phyloP scores from a whole-genome alignment of 2,888 invertebrate genomes.

The Nephrotoma guestfalica region DNA sequence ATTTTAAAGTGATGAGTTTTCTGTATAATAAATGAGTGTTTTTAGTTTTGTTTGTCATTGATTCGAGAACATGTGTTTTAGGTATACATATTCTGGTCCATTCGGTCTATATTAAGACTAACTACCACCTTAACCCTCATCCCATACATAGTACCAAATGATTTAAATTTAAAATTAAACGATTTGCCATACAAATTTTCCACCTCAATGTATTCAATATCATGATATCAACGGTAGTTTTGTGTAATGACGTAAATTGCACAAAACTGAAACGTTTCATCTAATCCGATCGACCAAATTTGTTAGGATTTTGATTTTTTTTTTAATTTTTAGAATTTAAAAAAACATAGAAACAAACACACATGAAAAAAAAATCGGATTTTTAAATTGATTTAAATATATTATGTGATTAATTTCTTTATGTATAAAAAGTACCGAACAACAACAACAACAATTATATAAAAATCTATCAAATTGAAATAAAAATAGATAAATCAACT shows the following conservation, averaged over 20 bases:
- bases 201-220: neutral
- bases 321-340: neutral
- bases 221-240: neutral
- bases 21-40: neutral
- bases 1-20: neutral
- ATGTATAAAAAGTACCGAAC: neutral
- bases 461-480: neutral
- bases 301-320: neutral
- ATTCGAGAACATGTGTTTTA: neutral
- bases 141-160: neutral
- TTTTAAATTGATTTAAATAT: neutral
- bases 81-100: neutral
- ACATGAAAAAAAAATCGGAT: neutral
- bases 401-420: neutral
- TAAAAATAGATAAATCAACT: neutral
- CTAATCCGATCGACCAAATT: neutral
- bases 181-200: neutral
- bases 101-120: neutral
- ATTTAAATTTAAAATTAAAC: neutral
- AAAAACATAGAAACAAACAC: neutral
- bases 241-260: neutral
- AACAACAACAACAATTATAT: neutral
- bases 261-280: neutral
- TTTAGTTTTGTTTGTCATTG: neutral
- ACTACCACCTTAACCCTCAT: neutral